Evolutionary conservation across 2,888 invertebrate genomes (phyloP), one percentile per base, ranked within the genome.

Genomic region (Agrochola macilenta): DNA sequence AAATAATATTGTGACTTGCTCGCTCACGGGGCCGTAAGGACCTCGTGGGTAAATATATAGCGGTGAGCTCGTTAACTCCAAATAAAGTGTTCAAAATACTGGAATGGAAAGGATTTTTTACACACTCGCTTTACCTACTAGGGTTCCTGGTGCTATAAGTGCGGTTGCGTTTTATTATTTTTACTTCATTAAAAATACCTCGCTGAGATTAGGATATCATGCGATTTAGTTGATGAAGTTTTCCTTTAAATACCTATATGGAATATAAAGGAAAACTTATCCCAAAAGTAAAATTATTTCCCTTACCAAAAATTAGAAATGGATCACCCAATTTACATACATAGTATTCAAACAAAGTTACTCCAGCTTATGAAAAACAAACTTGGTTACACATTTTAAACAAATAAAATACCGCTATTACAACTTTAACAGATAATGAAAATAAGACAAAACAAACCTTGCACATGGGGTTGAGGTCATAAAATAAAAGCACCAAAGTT

Each of bases 401-500:
- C 8, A 26, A 64, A 75, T 30, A 64, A 76, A 58, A 49, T 5
- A 64, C 46, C 5, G 14, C 20, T 26, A 17, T 20, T 7, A 39
- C 2, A n/a, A 23, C 2, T 4, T 58, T 20, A 66, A 58, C 69
- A 78, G 61, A 72, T 74, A 72, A 77, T 77, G 58, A 74, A 68
- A 76, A 68, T 78, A 78, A 73, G 72, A 39, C 35, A 68, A 77
- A 80, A 78, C 49, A 76, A 66, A 76, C 49, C 66, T 9, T 68
- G 66, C 57, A 63, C 63, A 17, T 58, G 23, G n/a, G 39, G 54
- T 60, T 54, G 26, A 68, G 46, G 60, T 73, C 23, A 73, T 74
- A 77, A 84, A 87, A 73, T 77, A 65, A 75, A 69, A 70, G 35
- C 69, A 57, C 43, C 66, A 23, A 79, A 76, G 68, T 82, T 84